Conservation (phyloP, 2,888 invertebrate species). For the Agonopterix heracliana region DNA sequence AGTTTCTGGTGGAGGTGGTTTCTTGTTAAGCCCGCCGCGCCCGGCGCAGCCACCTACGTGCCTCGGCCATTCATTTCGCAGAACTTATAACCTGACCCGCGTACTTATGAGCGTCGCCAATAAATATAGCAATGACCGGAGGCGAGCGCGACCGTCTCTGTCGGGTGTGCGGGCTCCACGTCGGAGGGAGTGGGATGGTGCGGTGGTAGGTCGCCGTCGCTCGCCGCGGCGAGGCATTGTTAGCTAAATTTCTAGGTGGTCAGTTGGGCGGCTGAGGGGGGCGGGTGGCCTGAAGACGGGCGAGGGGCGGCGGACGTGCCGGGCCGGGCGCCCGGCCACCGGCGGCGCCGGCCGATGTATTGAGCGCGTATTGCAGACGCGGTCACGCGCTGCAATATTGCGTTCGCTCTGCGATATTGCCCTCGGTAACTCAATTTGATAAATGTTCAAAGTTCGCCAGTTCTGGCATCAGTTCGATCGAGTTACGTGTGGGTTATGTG, state of each 20-base stretch:
- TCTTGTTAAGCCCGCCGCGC: constrained; percentile 59
- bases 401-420: constrained; percentile 73
- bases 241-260: constrained; percentile 76
- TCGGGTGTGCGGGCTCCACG: constrained; percentile 32
- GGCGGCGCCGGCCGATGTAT: constrained; percentile 58
- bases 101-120: constrained; percentile 77
- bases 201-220: constrained; percentile 42
- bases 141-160: constrained; percentile 52
- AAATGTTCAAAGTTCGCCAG: constrained; percentile 70
- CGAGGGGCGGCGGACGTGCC: constrained; percentile 38
- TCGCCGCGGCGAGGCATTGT: constrained; percentile 65
- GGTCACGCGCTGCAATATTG: constrained; percentile 77
- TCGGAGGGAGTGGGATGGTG: constrained; percentile 50
- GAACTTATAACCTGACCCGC: constrained; percentile 76
- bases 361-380: constrained; percentile 76
- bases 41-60: constrained; percentile 62
- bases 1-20: constrained; percentile 68
- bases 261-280: constrained; percentile 56
- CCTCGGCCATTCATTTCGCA: constrained; percentile 72
- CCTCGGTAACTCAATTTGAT: constrained; percentile 75
- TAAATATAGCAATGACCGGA: constrained; percentile 75
- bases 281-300: constrained; percentile 45
- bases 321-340: constrained; percentile 36
- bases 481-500: constrained; percentile 25
- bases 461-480: constrained; percentile 52